Evolutionary conservation across 2,797 vertebrate species (phyloP).

Genomic region (Scarus forsteni): DNA sequence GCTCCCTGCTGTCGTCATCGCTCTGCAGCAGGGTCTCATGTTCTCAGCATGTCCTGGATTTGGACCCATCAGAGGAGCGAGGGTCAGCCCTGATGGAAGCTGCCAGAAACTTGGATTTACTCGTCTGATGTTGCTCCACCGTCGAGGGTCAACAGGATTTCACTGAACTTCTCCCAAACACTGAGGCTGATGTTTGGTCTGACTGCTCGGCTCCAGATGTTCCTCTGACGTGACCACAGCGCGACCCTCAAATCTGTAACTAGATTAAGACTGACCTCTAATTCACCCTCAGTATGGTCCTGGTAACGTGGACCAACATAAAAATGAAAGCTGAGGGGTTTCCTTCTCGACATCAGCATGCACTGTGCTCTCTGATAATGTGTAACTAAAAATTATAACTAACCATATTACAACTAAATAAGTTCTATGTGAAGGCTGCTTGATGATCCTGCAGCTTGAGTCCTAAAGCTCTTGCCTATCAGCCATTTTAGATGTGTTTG

Average conservation of each 20-base stretch:
- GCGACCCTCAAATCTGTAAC: constrained; percentile 6
- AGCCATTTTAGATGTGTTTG: too few species aligned
- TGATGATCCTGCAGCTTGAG: too few species aligned
- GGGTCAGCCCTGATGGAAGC: constrained; percentile 27
- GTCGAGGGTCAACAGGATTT: constrained; percentile 29
- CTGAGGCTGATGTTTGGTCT: constrained; percentile 33
- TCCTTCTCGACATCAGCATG: too few species aligned
- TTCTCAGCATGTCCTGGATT: constrained; percentile 51
- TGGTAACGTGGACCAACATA: not conserved
- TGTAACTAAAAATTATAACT: too few species aligned
- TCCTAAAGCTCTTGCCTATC: too few species aligned
- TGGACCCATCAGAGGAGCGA: constrained; percentile 18
- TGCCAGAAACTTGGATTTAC: constrained; percentile 54
- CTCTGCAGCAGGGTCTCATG: constrained; percentile 36
- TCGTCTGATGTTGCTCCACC: constrained; percentile 14
- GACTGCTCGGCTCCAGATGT: constrained; percentile 35
- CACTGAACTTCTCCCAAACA: constrained; percentile 36
- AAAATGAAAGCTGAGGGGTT: not conserved
- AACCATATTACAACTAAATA: too few species aligned
- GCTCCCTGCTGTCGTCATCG: constrained; percentile 24
- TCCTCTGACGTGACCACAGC: constrained; percentile 16
- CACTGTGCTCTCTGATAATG: too few species aligned
- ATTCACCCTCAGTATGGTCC: not conserved
- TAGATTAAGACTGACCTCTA: constrained; percentile 1
- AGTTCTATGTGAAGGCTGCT: too few species aligned